phyloP scores from a whole-genome alignment of 2,797 vertebrate genomes.

The Cyclopterus lumpus region DNA sequence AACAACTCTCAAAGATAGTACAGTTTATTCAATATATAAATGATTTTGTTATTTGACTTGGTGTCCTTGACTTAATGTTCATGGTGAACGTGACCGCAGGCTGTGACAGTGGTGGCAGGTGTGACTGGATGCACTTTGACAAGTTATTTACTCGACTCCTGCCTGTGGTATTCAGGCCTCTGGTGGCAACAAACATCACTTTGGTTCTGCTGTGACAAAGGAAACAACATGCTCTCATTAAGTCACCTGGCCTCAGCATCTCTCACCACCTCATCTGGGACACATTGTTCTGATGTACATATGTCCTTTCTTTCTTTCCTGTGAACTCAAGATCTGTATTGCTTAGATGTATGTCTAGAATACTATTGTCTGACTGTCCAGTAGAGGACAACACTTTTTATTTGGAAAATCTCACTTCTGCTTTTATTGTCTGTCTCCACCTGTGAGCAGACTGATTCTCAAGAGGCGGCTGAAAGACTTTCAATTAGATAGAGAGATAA shows the following conservation, averaged over 20 bases:
- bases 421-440: background rate
- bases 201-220: conserved; percentile 39
- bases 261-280: conserved; percentile 13
- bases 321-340: background rate
- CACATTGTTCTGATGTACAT: background rate
- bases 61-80: conserved; percentile 32
- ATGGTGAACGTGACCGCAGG: conserved; percentile 30
- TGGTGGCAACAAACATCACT: conserved; percentile 50
- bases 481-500: background rate
- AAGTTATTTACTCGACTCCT: conserved; percentile 55
- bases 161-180: conserved; percentile 47
- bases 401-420: background rate
- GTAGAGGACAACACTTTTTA: background rate
- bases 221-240: conserved; percentile 61
- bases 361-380: background rate
- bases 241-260: conserved; percentile 60
- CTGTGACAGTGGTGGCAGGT: conserved; percentile 48
- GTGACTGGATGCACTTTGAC: conserved; percentile 60
- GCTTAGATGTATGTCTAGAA: background rate
- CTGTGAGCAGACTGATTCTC: background rate
- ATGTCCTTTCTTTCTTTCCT: background rate
- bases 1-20: background rate
- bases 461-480: background rate
- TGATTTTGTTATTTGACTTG: background rate
- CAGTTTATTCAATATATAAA: background rate